Evolutionary conservation across 1,140 invertebrate genomes (phyloP).

Genomic region (Coelopa frigida): DNA sequence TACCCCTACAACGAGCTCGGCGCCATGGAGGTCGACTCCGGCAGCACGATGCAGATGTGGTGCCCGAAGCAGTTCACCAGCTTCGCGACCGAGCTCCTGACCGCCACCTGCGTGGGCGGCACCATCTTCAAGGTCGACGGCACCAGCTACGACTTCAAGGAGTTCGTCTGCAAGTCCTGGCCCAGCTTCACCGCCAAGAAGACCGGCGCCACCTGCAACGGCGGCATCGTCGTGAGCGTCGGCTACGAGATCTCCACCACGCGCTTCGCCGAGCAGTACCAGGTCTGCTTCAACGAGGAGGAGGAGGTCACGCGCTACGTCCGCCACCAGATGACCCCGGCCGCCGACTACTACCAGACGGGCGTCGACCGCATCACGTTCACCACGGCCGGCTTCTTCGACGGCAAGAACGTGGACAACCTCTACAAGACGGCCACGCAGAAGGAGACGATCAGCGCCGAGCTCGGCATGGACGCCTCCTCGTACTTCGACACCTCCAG

Average conservation of each 20-base stretch:
- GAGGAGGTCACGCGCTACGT: slow-evolving; percentile 43
- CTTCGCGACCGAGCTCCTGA: slow-evolving; percentile 21
- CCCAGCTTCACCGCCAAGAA: slow-evolving; percentile 37
- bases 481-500: slow-evolving; percentile 45
- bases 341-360: slow-evolving; percentile 31
- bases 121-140: slow-evolving; percentile 31
- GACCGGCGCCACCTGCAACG: slow-evolving; percentile 34
- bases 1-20: slow-evolving; percentile 32
- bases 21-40: slow-evolving; percentile 27
- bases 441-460: slow-evolving; percentile 24
- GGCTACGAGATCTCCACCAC: slow-evolving; percentile 31
- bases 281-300: slow-evolving; percentile 44
- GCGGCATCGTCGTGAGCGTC: slow-evolving; percentile 28
- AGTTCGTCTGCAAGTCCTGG: slow-evolving; percentile 36
- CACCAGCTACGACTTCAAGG: slow-evolving; percentile 25
- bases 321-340: slow-evolving; percentile 31
- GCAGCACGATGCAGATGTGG: slow-evolving; percentile 27
- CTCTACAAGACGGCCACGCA: slow-evolving; percentile 37
- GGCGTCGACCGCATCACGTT: slow-evolving; percentile 36
- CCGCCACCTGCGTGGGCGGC: slow-evolving; percentile 33
- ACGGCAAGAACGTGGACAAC: slow-evolving; percentile 32
- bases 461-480: slow-evolving; percentile 40
- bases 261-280: slow-evolving; percentile 36
- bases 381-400: slow-evolving; percentile 29
- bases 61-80: slow-evolving; percentile 28